phyloP scores from a whole-genome alignment of 2,797 vertebrate species.

The Eulemur mongoz region DNA sequence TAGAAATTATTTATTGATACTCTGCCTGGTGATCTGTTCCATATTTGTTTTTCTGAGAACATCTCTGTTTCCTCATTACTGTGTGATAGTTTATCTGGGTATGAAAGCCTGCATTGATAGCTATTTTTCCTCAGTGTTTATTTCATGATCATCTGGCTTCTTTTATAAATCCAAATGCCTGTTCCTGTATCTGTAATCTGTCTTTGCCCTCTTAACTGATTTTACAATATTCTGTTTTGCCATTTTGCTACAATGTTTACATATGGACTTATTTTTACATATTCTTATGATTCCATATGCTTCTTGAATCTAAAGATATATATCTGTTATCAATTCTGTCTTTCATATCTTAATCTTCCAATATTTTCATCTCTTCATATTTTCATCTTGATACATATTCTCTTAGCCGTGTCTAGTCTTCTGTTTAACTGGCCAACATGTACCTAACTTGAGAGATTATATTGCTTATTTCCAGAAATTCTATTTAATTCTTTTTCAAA shows the following conservation, averaged over 20 bases:
- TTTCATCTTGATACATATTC: not conserved
- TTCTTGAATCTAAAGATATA: not conserved
- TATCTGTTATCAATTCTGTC: not conserved
- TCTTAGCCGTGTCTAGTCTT: not conserved
- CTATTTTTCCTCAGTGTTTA: not conserved
- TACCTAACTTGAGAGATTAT: not conserved
- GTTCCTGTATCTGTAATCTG: not conserved
- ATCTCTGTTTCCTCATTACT: not conserved
- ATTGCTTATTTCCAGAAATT: conserved; percentile 4
- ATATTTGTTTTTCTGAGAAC: not conserved
- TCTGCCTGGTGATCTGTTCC: not conserved
- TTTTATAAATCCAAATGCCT: not conserved
- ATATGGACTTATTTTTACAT: not conserved
- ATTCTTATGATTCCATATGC: not conserved
- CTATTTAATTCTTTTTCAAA: not conserved
- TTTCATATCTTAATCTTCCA: not conserved
- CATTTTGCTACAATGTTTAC: not conserved
- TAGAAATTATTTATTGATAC: not conserved
- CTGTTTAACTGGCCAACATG: not conserved
- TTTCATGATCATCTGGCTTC: not conserved
- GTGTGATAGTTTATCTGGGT: not conserved
- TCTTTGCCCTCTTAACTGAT: not conserved
- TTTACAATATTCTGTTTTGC: not conserved
- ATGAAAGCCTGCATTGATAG: not conserved
- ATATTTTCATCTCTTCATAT: not conserved